Conservation (phyloP, 2,113 vertebrate species). For the Apodemus sylvaticus region DNA sequence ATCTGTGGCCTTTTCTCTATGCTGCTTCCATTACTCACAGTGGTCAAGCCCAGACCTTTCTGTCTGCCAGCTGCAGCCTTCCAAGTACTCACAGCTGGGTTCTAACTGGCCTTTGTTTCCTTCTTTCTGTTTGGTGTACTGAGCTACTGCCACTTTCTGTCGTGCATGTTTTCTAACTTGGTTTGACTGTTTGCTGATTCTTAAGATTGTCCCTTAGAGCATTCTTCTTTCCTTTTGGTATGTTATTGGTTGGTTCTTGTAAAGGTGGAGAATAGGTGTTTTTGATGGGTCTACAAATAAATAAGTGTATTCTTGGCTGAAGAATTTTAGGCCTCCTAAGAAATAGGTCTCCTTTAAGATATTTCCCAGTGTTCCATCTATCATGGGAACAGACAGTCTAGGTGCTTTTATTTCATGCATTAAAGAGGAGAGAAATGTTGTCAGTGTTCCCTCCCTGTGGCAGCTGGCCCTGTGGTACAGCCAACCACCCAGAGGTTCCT, state of each 20-base stretch:
- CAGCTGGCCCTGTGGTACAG: conserved; percentile 31
- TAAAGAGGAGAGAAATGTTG: conserved; percentile 34
- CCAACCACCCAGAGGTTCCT: neutral
- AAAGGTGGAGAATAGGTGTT: neutral
- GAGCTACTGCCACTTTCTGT: conserved; percentile 19
- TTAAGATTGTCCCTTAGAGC: conserved; percentile 35
- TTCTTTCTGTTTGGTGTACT: conserved; percentile 1
- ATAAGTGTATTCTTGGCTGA: conserved; percentile 23
- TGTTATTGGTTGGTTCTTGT: conserved; percentile 37
- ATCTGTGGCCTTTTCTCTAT: neutral
- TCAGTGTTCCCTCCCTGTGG: neutral
- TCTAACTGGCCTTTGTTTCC: neutral
- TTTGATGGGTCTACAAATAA: conserved; percentile 38
- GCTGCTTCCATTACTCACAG: neutral
- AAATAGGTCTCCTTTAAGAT: conserved; percentile 11
- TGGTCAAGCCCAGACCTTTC: neutral
- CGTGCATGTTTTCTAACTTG: conserved; percentile 14
- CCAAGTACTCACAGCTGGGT: neutral
- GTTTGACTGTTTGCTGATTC: conserved; percentile 15
- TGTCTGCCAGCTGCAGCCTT: neutral
- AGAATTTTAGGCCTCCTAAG: neutral
- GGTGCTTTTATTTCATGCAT: conserved; percentile 59
- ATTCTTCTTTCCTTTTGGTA: neutral
- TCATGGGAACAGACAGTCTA: neutral
- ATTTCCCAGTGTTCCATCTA: neutral